Evolutionary conservation across 1,140 invertebrate genomes (phyloP), one percentile per base, ranked within the genome.

Genomic region (Elymnias hypermnestra): DNA sequence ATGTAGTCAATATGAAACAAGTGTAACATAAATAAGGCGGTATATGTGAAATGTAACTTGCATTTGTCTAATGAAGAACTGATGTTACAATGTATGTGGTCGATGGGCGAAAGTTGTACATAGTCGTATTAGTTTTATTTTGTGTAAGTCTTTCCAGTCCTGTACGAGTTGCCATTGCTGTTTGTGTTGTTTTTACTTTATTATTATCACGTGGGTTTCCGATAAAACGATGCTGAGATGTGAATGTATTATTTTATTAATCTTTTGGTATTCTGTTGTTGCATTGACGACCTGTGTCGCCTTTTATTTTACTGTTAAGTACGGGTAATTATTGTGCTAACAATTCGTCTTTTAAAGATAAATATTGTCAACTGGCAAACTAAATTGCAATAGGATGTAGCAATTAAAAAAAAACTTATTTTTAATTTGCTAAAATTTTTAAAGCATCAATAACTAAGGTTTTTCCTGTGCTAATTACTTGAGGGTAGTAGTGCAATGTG

Each of bases 21-120:
- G 46, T 40, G 31, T 42, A 42, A 36, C 5, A 35, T 14, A 7
- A 5, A 18, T 25, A 48, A 40, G 45, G 45, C 45, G 46, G 40
- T 48, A 60, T 22, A 22, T 62, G 53, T 61, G 63, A 58, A 60
- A 51, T 61, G 59, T 58, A 56, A 58, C 65, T 64, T 74, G 72
- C 68, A 72, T 73, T 75, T 75, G 63, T 75, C 61, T 51, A 64
- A 47, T 63, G 61, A 66, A 58, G 65, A 65, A 73, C 64, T 70
- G 66, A 74, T 61, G 41, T 49, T 53, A 46, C 33, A 44, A 50
- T 23, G 40, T 45, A n/a, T n/a, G n/a, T 21, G 29, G 52, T 62
- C 28, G 48, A 47, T 57, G 50, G 46, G 56, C 44, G 54, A 55
- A 60, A 50, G 57, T 63, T 69, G 65, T 72, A 69, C 40, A 73